Evolutionary conservation across 64 coral and sea anemone genomes (phyloP), one percentile per base, ranked within the genome.

Genomic region (Pocillopora damicornis): DNA sequence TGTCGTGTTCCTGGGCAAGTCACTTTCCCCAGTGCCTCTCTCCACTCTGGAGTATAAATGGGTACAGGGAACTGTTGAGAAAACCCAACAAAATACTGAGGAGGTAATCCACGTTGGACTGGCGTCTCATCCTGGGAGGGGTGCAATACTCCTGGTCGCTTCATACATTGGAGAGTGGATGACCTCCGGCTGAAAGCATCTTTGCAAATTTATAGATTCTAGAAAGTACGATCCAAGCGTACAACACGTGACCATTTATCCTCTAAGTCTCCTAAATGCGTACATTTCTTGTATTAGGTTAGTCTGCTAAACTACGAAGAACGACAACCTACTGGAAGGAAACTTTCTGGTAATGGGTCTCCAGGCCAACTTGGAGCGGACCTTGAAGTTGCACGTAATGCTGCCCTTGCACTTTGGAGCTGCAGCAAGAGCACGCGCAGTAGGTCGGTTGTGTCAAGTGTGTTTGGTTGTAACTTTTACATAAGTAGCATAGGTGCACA

Each of bases 381-480:
- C 18, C 11, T 98, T 10, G 81, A 89, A 63, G 95, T 98, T 15
- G 89, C 89, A 3, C 92, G 87, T 25, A 81, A 89, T 60, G 95
- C 95, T 11, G 89, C 92, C 23, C 82, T 94, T 35, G 95, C 95
- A 1, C 86, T 98, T 23, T 98, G 92, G 95, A 98, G 95, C 64
- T 98, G 92, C 58, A 94, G 95, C 18, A 94, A 91, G n/a, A 98
- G 95, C 59, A 78, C 79, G 75, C 83, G 90, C 75, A 91, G 90
- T 82, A 91, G 81, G 81, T 85, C 14, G 12, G 81, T 73, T 26
- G n/a, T 45, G 25, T 67, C 4, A 81, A 13, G 59, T 26, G 67
- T 5, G 18, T 71, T 71, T 23, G 20, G 20, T 26, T 20, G 7
- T 51, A 51, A 51, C 42, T 23, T 9, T 20, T 71, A 71, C 18